These are phyloP conservation scores for Epistrophe grossulariae DNA, from an alignment of 2,888 invertebrate species.

Conservation along the genomic window DNA sequence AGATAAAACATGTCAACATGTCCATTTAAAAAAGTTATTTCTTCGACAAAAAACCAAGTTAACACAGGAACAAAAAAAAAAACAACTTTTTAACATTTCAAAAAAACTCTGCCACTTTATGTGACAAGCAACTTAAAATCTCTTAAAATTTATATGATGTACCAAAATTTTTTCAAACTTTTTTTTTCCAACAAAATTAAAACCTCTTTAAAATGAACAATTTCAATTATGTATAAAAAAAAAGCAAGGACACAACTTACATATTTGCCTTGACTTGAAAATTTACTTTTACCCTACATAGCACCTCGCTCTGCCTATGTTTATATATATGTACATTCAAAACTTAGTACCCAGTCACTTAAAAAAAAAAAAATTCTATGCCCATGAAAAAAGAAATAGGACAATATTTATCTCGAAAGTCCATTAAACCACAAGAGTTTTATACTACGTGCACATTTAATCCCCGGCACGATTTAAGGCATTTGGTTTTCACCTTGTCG, in stretches of 20 bases:
- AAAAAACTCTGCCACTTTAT: background rate
- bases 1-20: too few species aligned
- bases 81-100: background rate
- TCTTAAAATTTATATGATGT: background rate
- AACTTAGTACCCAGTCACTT: constrained; percentile 4
- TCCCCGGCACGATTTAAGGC: constrained; percentile 45
- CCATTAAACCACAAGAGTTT: constrained; percentile 49
- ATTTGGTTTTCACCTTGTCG: constrained; percentile 34
- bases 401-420: constrained; percentile 50
- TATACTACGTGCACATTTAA: constrained; percentile 36
- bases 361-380: constrained; percentile 1
- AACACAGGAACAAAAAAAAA: background rate
- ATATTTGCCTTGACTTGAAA: constrained; percentile 26
- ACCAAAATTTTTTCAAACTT: background rate
- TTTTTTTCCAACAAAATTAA: constrained; percentile 8
- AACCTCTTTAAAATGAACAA: constrained; percentile 29
- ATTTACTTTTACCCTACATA: constrained; percentile 1
- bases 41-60: too few species aligned
- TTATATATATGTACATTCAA: background rate
- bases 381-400: constrained; percentile 15
- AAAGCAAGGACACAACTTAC: constrained; percentile 16
- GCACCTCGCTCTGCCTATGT: background rate
- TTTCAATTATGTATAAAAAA: constrained; percentile 17
- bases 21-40: background rate
- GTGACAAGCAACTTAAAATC: background rate